Evolutionary conservation across 30 jellyfish, hydroid and myxozoan genomes (phyloP), one percentile per base, ranked within the genome.

Genomic region (Pelagia noctiluca): DNA sequence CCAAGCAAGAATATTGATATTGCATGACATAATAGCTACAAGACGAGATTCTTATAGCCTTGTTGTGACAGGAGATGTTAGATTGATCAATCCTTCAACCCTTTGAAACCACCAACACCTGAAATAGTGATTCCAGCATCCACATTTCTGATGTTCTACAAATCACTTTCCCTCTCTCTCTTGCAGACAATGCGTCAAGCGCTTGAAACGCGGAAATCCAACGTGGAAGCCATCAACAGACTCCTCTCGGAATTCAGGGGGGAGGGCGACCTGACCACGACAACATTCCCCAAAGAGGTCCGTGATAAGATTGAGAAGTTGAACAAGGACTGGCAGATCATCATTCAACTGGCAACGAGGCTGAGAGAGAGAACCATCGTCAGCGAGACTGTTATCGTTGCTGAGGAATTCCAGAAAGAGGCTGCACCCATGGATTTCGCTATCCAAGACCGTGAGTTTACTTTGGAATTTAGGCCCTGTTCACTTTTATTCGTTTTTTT

Each of bases 261-360:
- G 35, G 97, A 93, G 36, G 97, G 97, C 42, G 97, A 88, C 70
- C 73, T 88, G 31, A 80, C 97, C 22, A 76, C 96, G 33, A 87
- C 97, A 35, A 65, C 86, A 1, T 94, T 94, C 69, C 99, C 99
- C n/a, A 85, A 84, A 71, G 99, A 88, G 22, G 97, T 94, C 47
- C 96, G 96, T 18, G 99, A 88, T 26, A 94, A 94, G 78, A 87
- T 94, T 46, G 97, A 76, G 25, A 81, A 82, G 32, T 66, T 94
- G 69, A 94, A 94, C 42, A 86, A 78, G 0, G 99, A 94, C 63
- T 94, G 99, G 99, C 96, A 94, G 38, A 80, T 94, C 38, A 88
- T 94, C 52, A 83, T 87, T 21, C 91, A 78, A 73, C 76, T 94
- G 78, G 97, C 99, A 18, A 26, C 88, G 48, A 62, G 60, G 80